Evolutionary conservation across 2,797 vertebrate species (phyloP).

Genomic region (Gambusia yucatana): DNA sequence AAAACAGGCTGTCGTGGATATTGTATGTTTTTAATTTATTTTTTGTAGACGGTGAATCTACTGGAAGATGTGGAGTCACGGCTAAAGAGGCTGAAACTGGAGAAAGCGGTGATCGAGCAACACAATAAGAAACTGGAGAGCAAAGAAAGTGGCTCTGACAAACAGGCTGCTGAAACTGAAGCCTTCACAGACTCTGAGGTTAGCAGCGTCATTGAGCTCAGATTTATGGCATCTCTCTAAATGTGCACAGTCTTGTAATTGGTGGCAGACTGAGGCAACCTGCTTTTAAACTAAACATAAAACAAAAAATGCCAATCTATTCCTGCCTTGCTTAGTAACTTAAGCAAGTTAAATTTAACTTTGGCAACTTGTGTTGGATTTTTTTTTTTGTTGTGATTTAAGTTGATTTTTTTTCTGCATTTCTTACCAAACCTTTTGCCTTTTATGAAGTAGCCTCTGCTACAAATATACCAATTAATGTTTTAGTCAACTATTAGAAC

Average conservation of each 20-base stretch:
- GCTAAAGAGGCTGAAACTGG: slow-evolving; percentile 81
- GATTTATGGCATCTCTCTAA: neutral
- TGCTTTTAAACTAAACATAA: neutral
- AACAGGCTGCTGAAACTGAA: slow-evolving; percentile 29
- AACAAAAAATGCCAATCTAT: too few species aligned
- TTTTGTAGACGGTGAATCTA: slow-evolving; percentile 55
- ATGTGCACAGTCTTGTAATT: neutral
- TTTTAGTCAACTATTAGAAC: neutral
- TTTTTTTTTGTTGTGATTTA: neutral
- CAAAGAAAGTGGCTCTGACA: slow-evolving; percentile 11
- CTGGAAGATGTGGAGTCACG: slow-evolving; percentile 77
- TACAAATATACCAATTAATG: neutral
- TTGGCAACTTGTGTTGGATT: neutral
- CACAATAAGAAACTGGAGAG: slow-evolving; percentile 61
- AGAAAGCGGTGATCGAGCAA: slow-evolving; percentile 69
- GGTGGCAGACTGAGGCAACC: neutral
- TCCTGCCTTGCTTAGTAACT: neutral
- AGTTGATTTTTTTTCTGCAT: neutral
- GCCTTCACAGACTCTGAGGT: slow-evolving; percentile 61
- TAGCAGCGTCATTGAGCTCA: neutral
- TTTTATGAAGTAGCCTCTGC: neutral
- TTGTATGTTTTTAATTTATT: neutral
- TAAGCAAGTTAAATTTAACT: neutral
- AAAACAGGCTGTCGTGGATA: neutral
- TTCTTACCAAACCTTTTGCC: neutral